Conservation (phyloP, 64 coral and sea anemone species). For the Stylophora pistillata region DNA sequence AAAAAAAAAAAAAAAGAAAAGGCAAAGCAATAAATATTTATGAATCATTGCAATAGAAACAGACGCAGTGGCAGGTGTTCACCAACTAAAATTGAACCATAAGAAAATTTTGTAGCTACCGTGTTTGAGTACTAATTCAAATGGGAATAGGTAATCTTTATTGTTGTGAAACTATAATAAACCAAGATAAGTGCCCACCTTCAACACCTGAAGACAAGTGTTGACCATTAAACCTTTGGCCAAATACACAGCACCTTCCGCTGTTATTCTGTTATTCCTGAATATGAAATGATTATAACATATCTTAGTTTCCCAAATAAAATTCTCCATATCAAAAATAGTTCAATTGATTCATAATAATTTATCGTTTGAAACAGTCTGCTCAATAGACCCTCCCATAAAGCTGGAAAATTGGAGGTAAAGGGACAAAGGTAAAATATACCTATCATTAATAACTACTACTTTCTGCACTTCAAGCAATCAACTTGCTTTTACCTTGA, state of each 20-base stretch:
- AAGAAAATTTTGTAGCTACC: not conserved
- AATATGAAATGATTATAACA: not conserved
- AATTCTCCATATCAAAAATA: not conserved
- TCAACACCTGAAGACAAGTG: slow-evolving; percentile 82
- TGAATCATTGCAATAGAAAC: too few species aligned
- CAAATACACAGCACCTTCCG: slow-evolving; percentile 89
- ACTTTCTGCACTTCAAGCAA: too few species aligned
- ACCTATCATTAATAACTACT: too few species aligned
- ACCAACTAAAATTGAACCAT: not conserved
- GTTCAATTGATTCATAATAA: not conserved
- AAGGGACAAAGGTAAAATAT: too few species aligned
- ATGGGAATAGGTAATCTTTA: too few species aligned
- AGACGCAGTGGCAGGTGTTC: not conserved
- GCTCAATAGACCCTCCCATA: too few species aligned
- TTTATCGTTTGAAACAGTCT: not conserved
- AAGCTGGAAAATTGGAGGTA: too few species aligned
- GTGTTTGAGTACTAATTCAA: too few species aligned
- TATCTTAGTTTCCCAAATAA: too few species aligned
- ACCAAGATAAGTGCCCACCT: too few species aligned
- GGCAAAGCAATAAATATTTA: not conserved
- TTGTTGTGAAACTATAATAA: too few species aligned
- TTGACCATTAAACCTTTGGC: slow-evolving; percentile 80
- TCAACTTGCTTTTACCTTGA: too few species aligned
- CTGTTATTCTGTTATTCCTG: slow-evolving; percentile 93
- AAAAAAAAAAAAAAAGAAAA: not conserved